Conservation (phyloP, 2,888 invertebrate species). For the Zeuzera pyrina region DNA sequence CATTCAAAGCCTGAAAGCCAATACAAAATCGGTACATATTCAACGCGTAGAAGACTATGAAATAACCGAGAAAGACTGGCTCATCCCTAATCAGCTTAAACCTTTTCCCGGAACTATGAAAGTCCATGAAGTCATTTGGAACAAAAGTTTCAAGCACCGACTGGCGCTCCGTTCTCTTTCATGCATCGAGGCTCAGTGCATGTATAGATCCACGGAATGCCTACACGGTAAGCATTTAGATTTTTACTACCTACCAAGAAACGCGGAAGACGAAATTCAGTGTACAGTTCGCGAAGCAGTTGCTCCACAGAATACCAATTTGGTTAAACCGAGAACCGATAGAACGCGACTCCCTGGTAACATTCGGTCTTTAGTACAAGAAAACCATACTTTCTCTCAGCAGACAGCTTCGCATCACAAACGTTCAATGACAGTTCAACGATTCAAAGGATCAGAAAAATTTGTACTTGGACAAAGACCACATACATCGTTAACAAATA, state of each 20-base stretch:
- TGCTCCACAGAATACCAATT: too few species aligned
- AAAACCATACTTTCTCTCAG: too few species aligned
- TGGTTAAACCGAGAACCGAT: too few species aligned
- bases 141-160: neutral
- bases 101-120: neutral
- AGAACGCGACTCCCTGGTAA: too few species aligned
- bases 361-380: too few species aligned
- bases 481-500: too few species aligned
- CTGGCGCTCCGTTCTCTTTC: neutral
- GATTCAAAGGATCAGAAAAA: too few species aligned
- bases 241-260: neutral
- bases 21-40: neutral
- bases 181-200: neutral
- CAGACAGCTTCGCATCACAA: too few species aligned
- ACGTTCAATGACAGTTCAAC: too few species aligned
- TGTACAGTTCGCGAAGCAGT: too few species aligned
- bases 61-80: neutral
- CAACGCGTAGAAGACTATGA: neutral
- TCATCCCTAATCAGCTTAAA: neutral
- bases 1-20: neutral
- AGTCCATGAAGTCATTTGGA: constrained; percentile 1
- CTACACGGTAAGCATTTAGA: neutral
- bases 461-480: too few species aligned
- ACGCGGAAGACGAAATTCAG: too few species aligned
- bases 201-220: neutral